phyloP scores from a whole-genome alignment of 1,140 invertebrate genomes.

The Nasonia giraulti region DNA sequence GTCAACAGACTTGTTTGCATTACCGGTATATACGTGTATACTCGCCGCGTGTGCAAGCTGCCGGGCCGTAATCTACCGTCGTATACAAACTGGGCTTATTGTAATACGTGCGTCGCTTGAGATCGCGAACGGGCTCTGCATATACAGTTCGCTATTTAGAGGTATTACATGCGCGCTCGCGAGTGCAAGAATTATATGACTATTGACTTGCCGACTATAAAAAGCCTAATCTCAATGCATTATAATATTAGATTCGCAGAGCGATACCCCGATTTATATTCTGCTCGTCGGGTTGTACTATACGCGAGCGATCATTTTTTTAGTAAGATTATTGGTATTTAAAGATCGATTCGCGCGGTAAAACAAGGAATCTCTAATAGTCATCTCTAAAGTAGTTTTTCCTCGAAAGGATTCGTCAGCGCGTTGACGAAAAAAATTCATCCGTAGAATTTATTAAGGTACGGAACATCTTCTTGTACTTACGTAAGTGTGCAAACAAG shows the following conservation, averaged over 20 bases:
- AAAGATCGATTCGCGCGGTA: not conserved
- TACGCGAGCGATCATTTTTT: too few relatives aligned
- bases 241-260: not conserved
- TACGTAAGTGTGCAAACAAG: constrained; percentile 3
- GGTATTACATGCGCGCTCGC: not conserved
- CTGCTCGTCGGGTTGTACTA: too few relatives aligned
- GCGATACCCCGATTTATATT: too few relatives aligned
- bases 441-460: constrained; percentile 17
- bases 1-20: constrained; percentile 24
- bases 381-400: constrained; percentile 19
- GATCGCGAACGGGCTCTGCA: not conserved
- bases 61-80: not conserved
- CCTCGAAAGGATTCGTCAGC: constrained; percentile 3
- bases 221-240: constrained; percentile 1
- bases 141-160: not conserved
- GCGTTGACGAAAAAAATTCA: constrained; percentile 5
- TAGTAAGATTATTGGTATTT: too few relatives aligned
- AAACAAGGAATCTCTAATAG: not conserved
- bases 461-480: not conserved
- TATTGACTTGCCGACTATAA: not conserved
- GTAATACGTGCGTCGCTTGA: constrained; percentile 8
- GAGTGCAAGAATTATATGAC: not conserved
- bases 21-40: constrained; percentile 7
- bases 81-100: constrained; percentile 14
- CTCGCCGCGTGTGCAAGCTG: not conserved